A percentile compares a stretch with the other conserved stretches of the same genome.
phyloP scores from a whole-genome alignment of 2,797 vertebrate genomes.

The Pseudotriccus pelzelni region DNA sequence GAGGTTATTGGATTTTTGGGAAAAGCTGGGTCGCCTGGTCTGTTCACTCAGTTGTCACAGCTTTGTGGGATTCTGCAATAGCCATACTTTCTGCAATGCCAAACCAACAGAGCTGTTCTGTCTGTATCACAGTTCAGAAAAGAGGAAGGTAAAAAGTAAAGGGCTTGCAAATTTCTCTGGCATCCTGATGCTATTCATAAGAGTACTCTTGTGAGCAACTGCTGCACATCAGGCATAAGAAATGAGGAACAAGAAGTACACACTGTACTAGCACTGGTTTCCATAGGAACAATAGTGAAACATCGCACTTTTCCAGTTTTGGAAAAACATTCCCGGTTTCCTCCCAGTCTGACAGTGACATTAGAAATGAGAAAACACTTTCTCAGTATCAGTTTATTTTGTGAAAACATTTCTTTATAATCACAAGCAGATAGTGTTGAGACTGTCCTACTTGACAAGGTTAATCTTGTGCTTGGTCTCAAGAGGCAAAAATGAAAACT shows the following conservation, averaged over 20 bases:
- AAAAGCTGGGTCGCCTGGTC: not conserved
- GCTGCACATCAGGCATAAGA: not conserved
- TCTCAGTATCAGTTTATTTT: not conserved
- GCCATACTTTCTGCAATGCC: not conserved
- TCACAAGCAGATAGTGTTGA: not conserved
- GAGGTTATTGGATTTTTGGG: not conserved
- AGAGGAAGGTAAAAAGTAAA: not conserved
- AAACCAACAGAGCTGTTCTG: not conserved
- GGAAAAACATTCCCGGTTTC: not conserved
- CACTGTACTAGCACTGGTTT: not conserved
- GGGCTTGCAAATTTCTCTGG: not conserved
- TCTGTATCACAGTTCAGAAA: not conserved
- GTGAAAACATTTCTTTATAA: not conserved
- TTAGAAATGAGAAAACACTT: not conserved
- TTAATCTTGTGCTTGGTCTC: not conserved
- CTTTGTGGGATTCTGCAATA: not conserved
- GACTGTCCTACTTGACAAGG: not conserved
- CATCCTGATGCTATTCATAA: not conserved
- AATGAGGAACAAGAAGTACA: not conserved
- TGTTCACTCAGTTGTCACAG: not conserved
- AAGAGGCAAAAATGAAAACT: not conserved
- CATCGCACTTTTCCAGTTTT: not conserved
- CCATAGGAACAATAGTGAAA: slow-evolving; percentile 15
- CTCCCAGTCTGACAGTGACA: not conserved
- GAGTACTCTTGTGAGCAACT: not conserved